These are phyloP conservation scores for Parelbella ahira DNA, from an alignment of 2,888 invertebrate genomes.

Conservation along the genomic window DNA sequence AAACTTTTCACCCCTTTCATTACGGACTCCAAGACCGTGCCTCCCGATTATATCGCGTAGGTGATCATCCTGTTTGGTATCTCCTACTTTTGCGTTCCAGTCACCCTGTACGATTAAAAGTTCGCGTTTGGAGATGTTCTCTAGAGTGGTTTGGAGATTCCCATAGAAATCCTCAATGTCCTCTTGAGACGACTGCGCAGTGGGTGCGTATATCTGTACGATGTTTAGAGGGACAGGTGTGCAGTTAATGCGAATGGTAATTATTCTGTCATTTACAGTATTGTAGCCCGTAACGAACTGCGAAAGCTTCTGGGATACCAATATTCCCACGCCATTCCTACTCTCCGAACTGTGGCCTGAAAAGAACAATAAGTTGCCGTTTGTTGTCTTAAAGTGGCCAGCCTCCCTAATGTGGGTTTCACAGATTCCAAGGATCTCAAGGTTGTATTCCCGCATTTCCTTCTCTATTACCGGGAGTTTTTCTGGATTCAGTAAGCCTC, in stretches of 20 bases:
- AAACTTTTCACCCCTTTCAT: neutral
- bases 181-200: conserved; percentile 5
- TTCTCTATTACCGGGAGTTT: conserved; percentile 11
- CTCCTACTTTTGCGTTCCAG: neutral
- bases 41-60: neutral
- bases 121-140: neutral
- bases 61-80: neutral
- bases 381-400: conserved; percentile 11
- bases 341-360: conserved; percentile 23
- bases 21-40: neutral
- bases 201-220: conserved; percentile 10
- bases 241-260: conserved; percentile 5
- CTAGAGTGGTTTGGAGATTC: neutral
- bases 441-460: conserved; percentile 7
- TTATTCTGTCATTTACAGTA: conserved; percentile 1
- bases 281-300: conserved; percentile 14
- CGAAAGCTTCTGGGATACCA: conserved; percentile 13
- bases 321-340: conserved; percentile 24
- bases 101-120: neutral
- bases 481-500: conserved; percentile 18
- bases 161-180: conserved; percentile 12
- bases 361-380: conserved; percentile 16
- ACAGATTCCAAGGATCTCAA: neutral
- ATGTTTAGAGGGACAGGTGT: conserved; percentile 12
- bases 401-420: neutral